Conservation (phyloP, 2,113 vertebrate species). For the Mus pahari region DNA sequence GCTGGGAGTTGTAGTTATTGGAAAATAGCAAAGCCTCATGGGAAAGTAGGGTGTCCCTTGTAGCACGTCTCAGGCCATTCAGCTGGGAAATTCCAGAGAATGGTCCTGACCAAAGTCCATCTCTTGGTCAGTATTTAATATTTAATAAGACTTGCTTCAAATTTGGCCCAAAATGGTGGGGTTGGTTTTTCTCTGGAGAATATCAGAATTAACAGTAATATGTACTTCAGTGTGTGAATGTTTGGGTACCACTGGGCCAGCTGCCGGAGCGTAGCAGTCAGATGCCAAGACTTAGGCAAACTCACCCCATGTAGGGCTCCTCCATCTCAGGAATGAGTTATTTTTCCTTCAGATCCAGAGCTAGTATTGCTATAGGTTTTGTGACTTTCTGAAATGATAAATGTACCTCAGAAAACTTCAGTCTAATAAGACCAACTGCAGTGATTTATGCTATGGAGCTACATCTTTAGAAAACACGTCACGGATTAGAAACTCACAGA, state of each 20-base stretch:
- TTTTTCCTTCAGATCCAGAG: neutral
- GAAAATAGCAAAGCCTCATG: neutral
- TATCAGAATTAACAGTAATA: neutral
- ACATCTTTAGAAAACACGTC: neutral
- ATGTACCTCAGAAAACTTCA: neutral
- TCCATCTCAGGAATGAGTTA: neutral
- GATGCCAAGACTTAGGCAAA: neutral
- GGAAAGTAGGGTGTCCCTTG: neutral
- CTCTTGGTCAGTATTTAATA: too few species aligned
- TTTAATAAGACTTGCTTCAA: neutral
- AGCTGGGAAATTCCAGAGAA: neutral
- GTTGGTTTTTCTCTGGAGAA: neutral
- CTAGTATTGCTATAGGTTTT: neutral
- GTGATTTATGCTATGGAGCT: neutral
- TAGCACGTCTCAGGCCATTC: neutral
- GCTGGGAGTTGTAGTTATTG: neutral
- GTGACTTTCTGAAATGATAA: constrained; percentile 16
- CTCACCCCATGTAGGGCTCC: too few species aligned
- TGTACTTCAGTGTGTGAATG: neutral
- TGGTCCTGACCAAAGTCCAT: neutral
- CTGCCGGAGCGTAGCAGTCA: neutral
- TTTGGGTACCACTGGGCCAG: neutral
- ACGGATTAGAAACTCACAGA: neutral
- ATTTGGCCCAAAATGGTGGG: neutral
- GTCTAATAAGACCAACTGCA: neutral